Conservation (phyloP, 1,140 invertebrate genomes). For the Pararge aegeria region DNA sequence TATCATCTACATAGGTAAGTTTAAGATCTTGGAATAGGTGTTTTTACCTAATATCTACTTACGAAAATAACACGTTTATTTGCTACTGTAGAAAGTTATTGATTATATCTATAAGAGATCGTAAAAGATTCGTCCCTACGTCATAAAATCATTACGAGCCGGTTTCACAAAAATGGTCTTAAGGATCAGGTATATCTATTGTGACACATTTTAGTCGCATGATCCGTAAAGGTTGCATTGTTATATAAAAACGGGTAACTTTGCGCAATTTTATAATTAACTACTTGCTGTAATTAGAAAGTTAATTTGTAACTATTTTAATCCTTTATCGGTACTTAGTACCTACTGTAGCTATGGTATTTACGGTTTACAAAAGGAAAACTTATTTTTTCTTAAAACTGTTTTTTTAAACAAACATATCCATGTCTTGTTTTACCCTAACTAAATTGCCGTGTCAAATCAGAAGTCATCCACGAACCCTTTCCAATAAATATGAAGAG, state of each 20-base stretch:
- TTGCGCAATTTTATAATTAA: constrained; percentile 65
- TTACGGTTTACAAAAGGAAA: no score
- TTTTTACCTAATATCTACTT: no score
- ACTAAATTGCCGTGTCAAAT: no score
- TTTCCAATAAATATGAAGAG: no score
- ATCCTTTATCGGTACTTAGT: neutral
- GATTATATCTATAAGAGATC: constrained; percentile 72
- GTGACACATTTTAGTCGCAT: constrained; percentile 56
- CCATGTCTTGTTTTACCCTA: no score
- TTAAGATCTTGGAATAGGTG: no score
- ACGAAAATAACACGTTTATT: constrained; percentile 31
- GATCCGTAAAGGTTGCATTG: constrained; percentile 56
- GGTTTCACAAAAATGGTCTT: constrained; percentile 51
- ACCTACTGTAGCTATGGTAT: no score
- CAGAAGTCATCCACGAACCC: no score
- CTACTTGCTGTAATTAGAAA: constrained; percentile 63
- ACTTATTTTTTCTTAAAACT: no score
- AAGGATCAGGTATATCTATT: constrained; percentile 46
- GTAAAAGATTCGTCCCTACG: constrained; percentile 65
- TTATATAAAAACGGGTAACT: constrained; percentile 73
- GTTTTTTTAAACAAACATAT: no score
- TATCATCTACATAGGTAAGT: no score
- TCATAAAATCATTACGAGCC: constrained; percentile 55
- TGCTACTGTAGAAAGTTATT: constrained; percentile 49
- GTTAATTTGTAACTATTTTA: no score